Percentiles rank a stretch among this genome's conserved stretches.
Evolutionary conservation across 2,888 invertebrate species (phyloP).

Genomic region (Embidobia sp.): DNA sequence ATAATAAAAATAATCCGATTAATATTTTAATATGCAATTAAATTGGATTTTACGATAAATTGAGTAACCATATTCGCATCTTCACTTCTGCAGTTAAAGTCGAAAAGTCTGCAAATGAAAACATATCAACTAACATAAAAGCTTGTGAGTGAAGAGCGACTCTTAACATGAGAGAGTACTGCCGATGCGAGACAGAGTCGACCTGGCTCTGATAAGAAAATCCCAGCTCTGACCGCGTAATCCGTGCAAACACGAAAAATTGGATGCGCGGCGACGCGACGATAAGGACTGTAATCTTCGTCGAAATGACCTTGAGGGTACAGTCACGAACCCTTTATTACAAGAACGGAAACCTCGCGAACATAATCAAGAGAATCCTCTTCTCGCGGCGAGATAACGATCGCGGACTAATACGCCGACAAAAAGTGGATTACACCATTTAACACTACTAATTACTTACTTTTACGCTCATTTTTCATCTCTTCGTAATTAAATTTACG

Average conservation of each 20-base stretch:
- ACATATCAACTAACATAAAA: too few species aligned
- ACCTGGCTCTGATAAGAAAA: conserved; percentile 21
- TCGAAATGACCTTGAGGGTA: conserved; percentile 68
- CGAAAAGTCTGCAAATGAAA: conserved; percentile 1
- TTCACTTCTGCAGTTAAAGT: too few species aligned
- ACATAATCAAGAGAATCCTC: conserved; percentile 32
- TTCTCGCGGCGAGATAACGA: conserved; percentile 32
- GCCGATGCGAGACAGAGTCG: conserved; percentile 1
- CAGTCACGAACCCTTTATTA: conserved; percentile 35
- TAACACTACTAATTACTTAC: conserved; percentile 47
- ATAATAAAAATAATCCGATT: too few species aligned
- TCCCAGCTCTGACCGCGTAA: conserved; percentile 64
- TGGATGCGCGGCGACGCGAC: conserved; percentile 28
- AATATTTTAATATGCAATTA: too few species aligned
- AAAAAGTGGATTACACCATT: conserved; percentile 40
- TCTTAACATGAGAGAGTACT: too few species aligned
- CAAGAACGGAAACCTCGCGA: neutral
- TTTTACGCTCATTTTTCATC: conserved; percentile 43
- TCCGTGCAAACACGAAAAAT: conserved; percentile 74
- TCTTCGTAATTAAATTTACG: conserved; percentile 46
- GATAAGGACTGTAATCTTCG: conserved; percentile 69
- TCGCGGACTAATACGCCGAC: conserved; percentile 36
- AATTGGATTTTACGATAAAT: too few species aligned
- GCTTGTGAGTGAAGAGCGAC: too few species aligned
- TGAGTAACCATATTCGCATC: too few species aligned